Evolutionary conservation across 1,140 invertebrate genomes (phyloP).

Genomic region (Carposina sasakii): DNA sequence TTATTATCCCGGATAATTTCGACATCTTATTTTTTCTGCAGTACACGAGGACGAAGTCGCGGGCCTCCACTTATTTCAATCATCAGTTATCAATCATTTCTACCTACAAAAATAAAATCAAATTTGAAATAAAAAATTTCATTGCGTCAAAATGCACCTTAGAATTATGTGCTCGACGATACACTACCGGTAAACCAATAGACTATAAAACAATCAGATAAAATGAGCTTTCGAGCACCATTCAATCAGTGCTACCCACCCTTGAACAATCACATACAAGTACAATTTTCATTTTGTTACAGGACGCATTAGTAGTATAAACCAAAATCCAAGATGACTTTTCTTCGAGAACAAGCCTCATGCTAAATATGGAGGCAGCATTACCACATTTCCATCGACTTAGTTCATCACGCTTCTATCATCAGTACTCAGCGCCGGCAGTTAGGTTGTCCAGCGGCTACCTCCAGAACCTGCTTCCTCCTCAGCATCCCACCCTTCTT

Average conservation of each 20-base stretch:
- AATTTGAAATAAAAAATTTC: too few species aligned
- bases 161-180: too few species aligned
- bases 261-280: conserved; percentile 8
- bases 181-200: too few species aligned
- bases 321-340: conserved; percentile 8
- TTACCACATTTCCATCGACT: conserved; percentile 58
- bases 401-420: conserved; percentile 53
- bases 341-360: conserved; percentile 6
- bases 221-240: conserved; percentile 43
- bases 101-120: too few species aligned
- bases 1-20: too few species aligned
- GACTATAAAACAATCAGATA: conserved; percentile 61
- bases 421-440: conserved; percentile 55
- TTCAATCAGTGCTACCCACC: conserved; percentile 27
- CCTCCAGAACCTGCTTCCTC: conserved; percentile 56
- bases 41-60: too few species aligned
- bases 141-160: too few species aligned
- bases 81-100: too few species aligned
- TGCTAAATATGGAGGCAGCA: conserved; percentile 54
- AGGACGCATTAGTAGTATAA: conserved; percentile 24
- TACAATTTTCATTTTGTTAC: conserved; percentile 33
- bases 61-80: too few species aligned
- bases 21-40: too few species aligned
- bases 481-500: conserved; percentile 55
- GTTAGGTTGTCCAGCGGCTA: conserved; percentile 52